Evolutionary conservation across 2,797 vertebrate genomes (phyloP).

Genomic region (Vespertilio murinus): DNA sequence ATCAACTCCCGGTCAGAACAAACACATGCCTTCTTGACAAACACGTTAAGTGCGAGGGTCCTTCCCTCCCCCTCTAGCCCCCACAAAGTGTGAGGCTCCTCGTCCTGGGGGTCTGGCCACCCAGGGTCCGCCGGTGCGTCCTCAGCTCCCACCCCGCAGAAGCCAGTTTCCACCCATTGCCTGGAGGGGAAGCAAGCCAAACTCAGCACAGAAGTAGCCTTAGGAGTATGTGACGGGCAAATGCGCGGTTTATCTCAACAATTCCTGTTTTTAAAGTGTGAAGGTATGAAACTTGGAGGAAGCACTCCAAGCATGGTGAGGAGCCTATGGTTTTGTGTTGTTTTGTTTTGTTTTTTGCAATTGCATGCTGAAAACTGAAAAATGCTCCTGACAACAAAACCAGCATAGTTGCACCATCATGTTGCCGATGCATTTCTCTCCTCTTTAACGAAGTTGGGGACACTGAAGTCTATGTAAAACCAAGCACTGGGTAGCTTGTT

Average conservation of each 20-base stretch:
- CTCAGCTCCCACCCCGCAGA: neutral
- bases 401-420: no score
- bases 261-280: neutral
- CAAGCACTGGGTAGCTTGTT: neutral
- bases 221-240: neutral
- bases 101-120: neutral
- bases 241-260: neutral
- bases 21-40: neutral
- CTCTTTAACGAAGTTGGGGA: neutral
- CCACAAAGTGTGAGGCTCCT: neutral
- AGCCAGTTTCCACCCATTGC: neutral
- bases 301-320: neutral
- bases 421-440: neutral
- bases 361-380: neutral
- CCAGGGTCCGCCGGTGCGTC: fast-evolving
- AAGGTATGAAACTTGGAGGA: neutral
- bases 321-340: no score
- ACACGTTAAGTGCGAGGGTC: neutral
- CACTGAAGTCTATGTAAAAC: neutral
- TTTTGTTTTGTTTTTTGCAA: neutral
- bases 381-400: neutral
- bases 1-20: no score
- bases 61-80: neutral
- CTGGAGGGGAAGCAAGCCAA: neutral
- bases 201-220: neutral